A percentile compares a stretch with the other conserved stretches of the same genome.
Evolutionary conservation across 2,113 vertebrate species (phyloP).

Genomic region (Turdus rufiventris): DNA sequence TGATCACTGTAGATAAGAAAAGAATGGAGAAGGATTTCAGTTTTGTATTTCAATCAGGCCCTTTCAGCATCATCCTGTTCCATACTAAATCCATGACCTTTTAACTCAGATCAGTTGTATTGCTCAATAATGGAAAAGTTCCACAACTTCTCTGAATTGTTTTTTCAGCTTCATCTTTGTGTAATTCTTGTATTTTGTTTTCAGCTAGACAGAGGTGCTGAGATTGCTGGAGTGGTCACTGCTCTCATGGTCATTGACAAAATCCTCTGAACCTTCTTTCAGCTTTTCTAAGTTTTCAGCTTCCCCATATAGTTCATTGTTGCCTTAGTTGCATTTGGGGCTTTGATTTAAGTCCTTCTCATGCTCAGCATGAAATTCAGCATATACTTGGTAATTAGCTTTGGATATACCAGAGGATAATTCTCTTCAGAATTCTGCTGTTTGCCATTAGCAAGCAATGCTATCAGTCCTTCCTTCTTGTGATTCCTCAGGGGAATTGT

Average conservation of each 20-base stretch:
- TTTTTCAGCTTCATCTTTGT: not conserved
- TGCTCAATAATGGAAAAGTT: not conserved
- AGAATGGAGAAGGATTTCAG: not conserved
- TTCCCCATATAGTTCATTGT: not conserved
- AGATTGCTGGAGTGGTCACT: not conserved
- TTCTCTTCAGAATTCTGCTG: not conserved
- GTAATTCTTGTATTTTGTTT: not conserved
- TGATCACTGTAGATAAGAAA: not conserved
- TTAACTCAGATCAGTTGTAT: not conserved
- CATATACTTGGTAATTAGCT: not conserved
- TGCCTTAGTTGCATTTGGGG: not conserved
- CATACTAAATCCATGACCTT: not conserved
- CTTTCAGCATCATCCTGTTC: constrained; percentile 1
- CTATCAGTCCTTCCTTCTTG: not conserved
- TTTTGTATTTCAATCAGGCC: not conserved
- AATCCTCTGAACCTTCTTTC: not conserved
- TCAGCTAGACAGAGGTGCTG: not conserved
- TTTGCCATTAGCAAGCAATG: not conserved
- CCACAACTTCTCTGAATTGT: not conserved
- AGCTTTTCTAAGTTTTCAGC: not conserved
- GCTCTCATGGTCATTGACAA: not conserved
- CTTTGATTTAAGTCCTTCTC: not conserved
- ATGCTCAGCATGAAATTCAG: not conserved
- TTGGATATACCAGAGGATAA: not conserved
- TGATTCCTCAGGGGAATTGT: not conserved